Conservation (phyloP, 2,797 vertebrate species). For the Lophius americanus region DNA sequence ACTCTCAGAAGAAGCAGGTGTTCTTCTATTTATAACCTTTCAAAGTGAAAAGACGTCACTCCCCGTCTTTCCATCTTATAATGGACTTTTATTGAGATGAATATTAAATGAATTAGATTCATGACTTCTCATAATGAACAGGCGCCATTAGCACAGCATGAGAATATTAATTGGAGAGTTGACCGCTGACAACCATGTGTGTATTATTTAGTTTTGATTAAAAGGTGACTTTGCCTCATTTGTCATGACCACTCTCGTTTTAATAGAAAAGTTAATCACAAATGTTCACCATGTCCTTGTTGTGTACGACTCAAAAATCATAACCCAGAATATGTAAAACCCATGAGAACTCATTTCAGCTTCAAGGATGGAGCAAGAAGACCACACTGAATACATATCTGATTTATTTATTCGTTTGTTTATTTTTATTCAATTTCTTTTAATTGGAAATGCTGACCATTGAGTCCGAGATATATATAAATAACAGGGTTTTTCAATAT, state of each 20-base stretch:
- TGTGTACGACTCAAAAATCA: no score
- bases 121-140: slow-evolving; percentile 53
- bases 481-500: no score
- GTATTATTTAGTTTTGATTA: slow-evolving; percentile 48
- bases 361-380: no score
- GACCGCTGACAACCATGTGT: slow-evolving; percentile 33
- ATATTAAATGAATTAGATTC: slow-evolving; percentile 51
- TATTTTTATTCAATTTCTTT: no score
- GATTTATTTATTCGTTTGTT: no score
- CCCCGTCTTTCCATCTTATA: slow-evolving; percentile 1
- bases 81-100: slow-evolving; percentile 41
- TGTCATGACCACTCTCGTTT: slow-evolving; percentile 1
- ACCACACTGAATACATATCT: no score
- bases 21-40: slow-evolving; percentile 25
- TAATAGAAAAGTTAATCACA: slow-evolving; percentile 4
- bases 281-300: not conserved
- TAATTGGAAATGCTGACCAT: no score
- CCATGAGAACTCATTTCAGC: no score
- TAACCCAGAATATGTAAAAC: no score
- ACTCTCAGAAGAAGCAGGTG: slow-evolving; percentile 12
- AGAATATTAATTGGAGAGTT: slow-evolving; percentile 40
- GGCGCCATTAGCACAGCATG: slow-evolving; percentile 28
- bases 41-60: slow-evolving; percentile 25
- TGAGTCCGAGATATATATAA: no score
- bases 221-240: slow-evolving; percentile 29